Evolutionary conservation across 2,797 vertebrate genomes (phyloP).

Genomic region (Diglossa cyanea): DNA sequence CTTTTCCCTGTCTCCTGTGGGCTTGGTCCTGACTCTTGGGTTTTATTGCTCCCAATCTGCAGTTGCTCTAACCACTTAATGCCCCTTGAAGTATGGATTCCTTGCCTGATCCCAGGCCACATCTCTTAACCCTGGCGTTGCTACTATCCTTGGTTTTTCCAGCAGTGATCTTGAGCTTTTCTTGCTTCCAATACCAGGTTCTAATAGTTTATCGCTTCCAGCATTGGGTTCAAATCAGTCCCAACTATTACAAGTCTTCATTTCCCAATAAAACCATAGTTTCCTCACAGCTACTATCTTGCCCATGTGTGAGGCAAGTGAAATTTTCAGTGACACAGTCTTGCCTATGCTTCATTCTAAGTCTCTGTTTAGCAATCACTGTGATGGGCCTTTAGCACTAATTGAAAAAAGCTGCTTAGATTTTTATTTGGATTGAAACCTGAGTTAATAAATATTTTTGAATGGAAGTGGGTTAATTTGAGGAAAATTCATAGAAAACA

Average conservation of each 20-base stretch:
- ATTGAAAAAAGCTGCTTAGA: neutral
- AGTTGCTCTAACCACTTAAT: neutral
- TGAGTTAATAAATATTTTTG: conserved; percentile 19
- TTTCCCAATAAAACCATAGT: neutral
- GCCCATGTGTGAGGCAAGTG: neutral
- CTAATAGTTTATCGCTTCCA: neutral
- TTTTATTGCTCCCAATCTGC: neutral
- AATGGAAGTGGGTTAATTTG: neutral
- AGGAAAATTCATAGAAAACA: neutral
- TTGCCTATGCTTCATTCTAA: neutral
- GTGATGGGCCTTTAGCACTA: neutral
- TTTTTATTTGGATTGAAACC: neutral
- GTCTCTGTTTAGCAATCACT: neutral
- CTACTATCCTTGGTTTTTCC: neutral
- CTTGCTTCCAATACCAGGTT: neutral
- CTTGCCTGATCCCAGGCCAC: neutral
- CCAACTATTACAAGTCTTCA: neutral
- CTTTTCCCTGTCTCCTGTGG: neutral
- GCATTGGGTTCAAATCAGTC: neutral
- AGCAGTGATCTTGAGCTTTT: neutral
- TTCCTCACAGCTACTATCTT: neutral
- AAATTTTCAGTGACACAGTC: neutral
- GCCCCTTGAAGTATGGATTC: neutral
- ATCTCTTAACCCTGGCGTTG: neutral
- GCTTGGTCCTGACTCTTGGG: neutral